Evolutionary conservation across 2,888 invertebrate genomes (phyloP).

Genomic region (Meghimatium bilineatum): DNA sequence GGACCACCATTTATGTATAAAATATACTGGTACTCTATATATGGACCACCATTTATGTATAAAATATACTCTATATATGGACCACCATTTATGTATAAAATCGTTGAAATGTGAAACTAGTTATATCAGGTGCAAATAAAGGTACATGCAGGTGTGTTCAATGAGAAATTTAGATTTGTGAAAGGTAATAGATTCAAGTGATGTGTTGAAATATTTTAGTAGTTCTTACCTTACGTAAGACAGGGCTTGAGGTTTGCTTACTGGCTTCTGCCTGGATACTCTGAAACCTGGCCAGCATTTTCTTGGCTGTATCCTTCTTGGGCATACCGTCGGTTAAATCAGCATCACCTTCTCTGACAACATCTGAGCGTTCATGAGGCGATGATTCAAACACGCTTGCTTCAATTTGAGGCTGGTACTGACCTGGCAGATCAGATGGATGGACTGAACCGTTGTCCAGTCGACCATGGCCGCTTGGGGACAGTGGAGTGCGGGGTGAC

Average conservation of each 20-base stretch:
- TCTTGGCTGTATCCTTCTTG: conserved; percentile 86
- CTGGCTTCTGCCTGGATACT: conserved; percentile 80
- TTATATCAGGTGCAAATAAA: not conserved
- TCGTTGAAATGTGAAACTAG: not conserved
- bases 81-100: no score
- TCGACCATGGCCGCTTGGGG: conserved; percentile 51
- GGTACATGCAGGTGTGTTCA: conserved; percentile 10
- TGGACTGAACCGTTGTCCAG: conserved; percentile 61
- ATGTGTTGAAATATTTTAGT: no score
- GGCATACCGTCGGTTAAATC: conserved; percentile 75
- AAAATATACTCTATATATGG: no score
- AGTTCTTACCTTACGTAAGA: conserved; percentile 33
- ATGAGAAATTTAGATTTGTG: not conserved
- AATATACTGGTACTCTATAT: no score
- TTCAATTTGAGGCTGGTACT: conserved; percentile 63
- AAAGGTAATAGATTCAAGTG: not conserved
- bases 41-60: no score
- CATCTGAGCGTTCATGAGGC: conserved; percentile 68
- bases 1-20: no score
- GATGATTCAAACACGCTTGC: conserved; percentile 65
- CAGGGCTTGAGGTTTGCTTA: conserved; percentile 58
- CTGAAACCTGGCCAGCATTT: conserved; percentile 90
- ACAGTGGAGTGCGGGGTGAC: conserved; percentile 61
- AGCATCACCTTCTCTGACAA: conserved; percentile 78
- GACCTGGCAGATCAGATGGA: conserved; percentile 67